A percentile compares a stretch with the other conserved stretches of the same genome.
These are phyloP conservation scores for Pollachius pollachius DNA, from an alignment of 2,113 vertebrate species.

Conservation along the genomic window DNA sequence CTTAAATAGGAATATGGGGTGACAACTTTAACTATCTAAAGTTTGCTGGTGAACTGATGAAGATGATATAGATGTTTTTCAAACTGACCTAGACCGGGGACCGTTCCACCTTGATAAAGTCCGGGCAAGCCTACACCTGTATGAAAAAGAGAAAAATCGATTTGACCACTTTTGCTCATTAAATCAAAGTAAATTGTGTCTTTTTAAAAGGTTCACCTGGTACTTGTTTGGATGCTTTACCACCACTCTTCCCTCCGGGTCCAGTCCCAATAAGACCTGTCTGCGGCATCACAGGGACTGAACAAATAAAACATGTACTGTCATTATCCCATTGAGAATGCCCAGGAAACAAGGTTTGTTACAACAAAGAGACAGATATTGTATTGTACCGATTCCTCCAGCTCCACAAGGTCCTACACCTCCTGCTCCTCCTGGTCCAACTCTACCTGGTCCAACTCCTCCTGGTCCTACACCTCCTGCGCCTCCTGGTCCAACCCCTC, in stretches of 20 bases:
- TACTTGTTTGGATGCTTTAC: conserved; percentile 66
- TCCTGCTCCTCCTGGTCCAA: conserved; percentile 14
- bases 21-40: too few relatives aligned
- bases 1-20: too few relatives aligned
- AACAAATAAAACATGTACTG: conserved; percentile 3
- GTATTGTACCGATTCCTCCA: not conserved
- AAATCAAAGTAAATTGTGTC: not conserved
- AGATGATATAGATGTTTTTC: not conserved
- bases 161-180: not conserved
- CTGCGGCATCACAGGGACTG: conserved; percentile 54
- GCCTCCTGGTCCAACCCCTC: conserved; percentile 21
- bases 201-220: conserved; percentile 52
- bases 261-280: conserved; percentile 49
- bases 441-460: conserved; percentile 40
- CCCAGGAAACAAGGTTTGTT: not conserved
- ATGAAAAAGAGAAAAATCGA: conserved; percentile 7
- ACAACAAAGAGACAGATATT: not conserved
- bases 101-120: conserved; percentile 67
- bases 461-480: conserved; percentile 25
- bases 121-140: conserved; percentile 67
- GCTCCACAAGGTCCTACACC: not conserved
- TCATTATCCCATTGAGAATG: too few relatives aligned
- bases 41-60: not conserved
- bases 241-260: conserved; percentile 47
- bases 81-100: conserved; percentile 59